Evolutionary conservation across 2,888 invertebrate genomes (phyloP), one percentile per base, ranked within the genome.

Genomic region (Allolobophora icterica): DNA sequence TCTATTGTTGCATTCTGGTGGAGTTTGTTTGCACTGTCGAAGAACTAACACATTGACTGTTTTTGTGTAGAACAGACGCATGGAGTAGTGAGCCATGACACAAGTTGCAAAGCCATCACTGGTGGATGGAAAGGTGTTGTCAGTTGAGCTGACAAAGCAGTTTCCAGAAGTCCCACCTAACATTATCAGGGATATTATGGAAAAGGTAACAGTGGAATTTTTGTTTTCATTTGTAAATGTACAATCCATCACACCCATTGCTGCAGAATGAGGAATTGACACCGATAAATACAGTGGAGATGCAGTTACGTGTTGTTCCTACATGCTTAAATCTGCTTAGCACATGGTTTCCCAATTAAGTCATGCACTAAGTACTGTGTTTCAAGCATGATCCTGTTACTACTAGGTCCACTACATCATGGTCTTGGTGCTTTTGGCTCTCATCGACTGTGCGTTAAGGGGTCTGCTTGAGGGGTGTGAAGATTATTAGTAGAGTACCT

Each of bases 81-180:
- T 87, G 87, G 87, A 87, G 34, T 87, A 38, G 38, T 38, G 35
- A 87, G 11, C 87, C 87, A 87, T 87, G 87, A 87, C 87, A 87
- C 87, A 87, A 87, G 87, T 87, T 71, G 71, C 71, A 71, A 71
- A 71, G 71, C 71, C 71, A 71, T 30, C 71, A 8, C 71, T n/a
- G 30, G 30, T 13, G 15, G 87, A 87, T 87, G 87, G 87, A 87
- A 87, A 87, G 87, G 35, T 38, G 87, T 38, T 87, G 38, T 87
- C 87, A 87, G 87, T 87, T 34, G 87, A 87, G 87, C 87, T 87
- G 87, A 34, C 35, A 6, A 87, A 24, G 38, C 87, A 87, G 87
- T 87, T 87, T 38, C 87, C 87, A 35, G 87, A 87, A 87, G 87
- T 87, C 38, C 87, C 87, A 87, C 38, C 5, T 34, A 34, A 87